Evolutionary conservation across 1,140 invertebrate genomes (phyloP).

Genomic region (Caenorhabditis inopinata): DNA sequence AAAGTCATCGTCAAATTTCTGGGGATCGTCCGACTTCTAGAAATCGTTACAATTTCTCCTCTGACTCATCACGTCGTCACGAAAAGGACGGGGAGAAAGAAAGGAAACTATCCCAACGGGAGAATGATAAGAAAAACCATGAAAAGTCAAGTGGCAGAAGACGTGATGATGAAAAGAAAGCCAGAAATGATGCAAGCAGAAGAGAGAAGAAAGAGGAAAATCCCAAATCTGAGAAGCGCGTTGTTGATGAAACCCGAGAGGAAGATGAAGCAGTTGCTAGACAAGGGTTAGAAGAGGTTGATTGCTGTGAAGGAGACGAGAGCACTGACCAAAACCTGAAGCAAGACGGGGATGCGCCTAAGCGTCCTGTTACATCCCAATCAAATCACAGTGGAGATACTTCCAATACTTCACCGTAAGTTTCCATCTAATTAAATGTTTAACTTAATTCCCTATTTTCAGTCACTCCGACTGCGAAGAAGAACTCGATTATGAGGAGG

Average conservation of each 20-base stretch:
- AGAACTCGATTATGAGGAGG: not conserved
- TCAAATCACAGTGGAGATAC: not conserved
- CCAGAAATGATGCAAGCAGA: not conserved
- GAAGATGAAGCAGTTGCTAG: slow-evolving; percentile 7
- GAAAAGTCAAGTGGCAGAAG: slow-evolving; percentile 1
- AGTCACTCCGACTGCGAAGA: not conserved
- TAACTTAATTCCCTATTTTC: not conserved
- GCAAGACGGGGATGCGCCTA: not conserved
- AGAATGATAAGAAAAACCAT: not conserved
- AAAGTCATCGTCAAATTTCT: not conserved
- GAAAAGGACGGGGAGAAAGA: not conserved
- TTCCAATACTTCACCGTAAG: not conserved
- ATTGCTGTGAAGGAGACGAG: slow-evolving; percentile 2
- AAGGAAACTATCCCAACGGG: not conserved
- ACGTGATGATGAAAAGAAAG: not conserved
- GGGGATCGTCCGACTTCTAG: not conserved
- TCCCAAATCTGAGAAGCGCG: not conserved
- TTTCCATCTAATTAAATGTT: not conserved
- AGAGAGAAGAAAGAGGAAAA: not conserved
- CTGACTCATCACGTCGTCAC: not conserved
- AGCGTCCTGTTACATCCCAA: not conserved
- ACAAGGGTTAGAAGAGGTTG: not conserved
- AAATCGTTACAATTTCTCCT: not conserved
- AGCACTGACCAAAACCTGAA: not conserved
- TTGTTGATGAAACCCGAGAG: not conserved